These are phyloP conservation scores for Pseudochaenichthys georgianus DNA, from an alignment of 2,797 vertebrate genomes.

Conservation along the genomic window DNA sequence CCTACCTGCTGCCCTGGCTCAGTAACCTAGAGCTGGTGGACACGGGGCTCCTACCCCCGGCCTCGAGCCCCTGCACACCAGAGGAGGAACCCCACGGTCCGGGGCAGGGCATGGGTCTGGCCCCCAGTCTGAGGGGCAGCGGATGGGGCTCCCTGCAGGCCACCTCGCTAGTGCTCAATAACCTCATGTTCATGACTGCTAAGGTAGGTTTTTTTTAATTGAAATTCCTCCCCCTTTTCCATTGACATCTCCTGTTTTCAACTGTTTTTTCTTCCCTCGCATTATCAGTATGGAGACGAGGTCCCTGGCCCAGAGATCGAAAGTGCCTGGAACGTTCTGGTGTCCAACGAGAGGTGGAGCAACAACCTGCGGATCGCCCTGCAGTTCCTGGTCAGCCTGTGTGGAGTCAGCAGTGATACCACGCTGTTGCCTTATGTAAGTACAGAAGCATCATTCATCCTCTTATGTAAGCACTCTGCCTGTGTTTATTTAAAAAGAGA, in stretches of 20 bases:
- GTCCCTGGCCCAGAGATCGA: conserved; percentile 97
- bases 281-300: conserved; percentile 94
- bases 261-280: conserved; percentile 3
- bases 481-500: too few species aligned
- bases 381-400: conserved; percentile 98
- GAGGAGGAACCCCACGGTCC: conserved; percentile 90
- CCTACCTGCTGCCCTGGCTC: conserved; percentile 97
- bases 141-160: conserved; percentile 99
- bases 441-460: conserved; percentile 4
- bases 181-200: conserved; percentile 99
- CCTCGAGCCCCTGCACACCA: conserved; percentile 95
- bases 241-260: not conserved
- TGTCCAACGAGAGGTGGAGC: conserved; percentile 98
- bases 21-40: conserved; percentile 97
- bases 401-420: conserved; percentile 98
- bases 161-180: conserved; percentile 97
- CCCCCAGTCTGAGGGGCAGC: conserved; percentile 90
- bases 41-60: conserved; percentile 93
- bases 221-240: not conserved
- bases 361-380: conserved; percentile 95
- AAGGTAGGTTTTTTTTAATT: conserved; percentile 86
- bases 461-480: too few species aligned
- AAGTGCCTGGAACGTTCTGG: conserved; percentile 97
- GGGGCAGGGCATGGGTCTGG: conserved; percentile 80
- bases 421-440: conserved; percentile 94